These are phyloP conservation scores for Allacma fusca DNA, from an alignment of 2,888 invertebrate genomes.

Conservation along the genomic window DNA sequence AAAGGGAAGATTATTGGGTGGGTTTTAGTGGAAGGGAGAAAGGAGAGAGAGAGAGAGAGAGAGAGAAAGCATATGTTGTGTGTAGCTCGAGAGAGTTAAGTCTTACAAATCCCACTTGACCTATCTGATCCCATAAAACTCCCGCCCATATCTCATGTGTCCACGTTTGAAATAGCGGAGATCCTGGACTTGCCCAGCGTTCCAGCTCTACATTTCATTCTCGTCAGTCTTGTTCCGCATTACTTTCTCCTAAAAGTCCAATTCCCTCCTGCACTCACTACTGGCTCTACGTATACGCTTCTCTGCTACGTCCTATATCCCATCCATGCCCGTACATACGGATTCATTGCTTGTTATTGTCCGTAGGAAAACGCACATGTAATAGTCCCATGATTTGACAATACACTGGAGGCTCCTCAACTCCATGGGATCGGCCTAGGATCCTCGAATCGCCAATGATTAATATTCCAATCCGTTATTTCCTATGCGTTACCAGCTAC, in stretches of 20 bases:
- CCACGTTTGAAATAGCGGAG: conserved; percentile 3
- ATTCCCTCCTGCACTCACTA: too few relatives aligned
- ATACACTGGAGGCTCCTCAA: background rate
- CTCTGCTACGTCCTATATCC: background rate
- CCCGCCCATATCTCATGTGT: conserved; percentile 44
- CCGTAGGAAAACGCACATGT: background rate
- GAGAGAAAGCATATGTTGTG: too few relatives aligned
- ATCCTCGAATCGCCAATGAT: background rate
- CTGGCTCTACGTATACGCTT: too few relatives aligned
- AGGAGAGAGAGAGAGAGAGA: too few relatives aligned
- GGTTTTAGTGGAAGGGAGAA: too few relatives aligned
- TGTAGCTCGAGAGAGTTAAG: background rate
- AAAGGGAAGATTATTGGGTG: too few relatives aligned
- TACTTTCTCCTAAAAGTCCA: too few relatives aligned
- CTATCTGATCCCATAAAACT: conserved; percentile 49
- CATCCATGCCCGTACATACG: background rate
- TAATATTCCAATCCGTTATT: background rate
- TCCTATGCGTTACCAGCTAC: too few relatives aligned
- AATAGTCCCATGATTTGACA: background rate
- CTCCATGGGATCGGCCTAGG: background rate
- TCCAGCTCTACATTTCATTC: background rate
- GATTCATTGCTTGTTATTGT: too few relatives aligned
- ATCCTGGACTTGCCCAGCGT: background rate
- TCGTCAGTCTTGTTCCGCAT: too few relatives aligned
- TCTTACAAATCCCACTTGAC: conserved; percentile 44